These are phyloP conservation scores for Drosophila subpulchrella DNA, from an alignment of 1,140 invertebrate species.

Conservation along the genomic window DNA sequence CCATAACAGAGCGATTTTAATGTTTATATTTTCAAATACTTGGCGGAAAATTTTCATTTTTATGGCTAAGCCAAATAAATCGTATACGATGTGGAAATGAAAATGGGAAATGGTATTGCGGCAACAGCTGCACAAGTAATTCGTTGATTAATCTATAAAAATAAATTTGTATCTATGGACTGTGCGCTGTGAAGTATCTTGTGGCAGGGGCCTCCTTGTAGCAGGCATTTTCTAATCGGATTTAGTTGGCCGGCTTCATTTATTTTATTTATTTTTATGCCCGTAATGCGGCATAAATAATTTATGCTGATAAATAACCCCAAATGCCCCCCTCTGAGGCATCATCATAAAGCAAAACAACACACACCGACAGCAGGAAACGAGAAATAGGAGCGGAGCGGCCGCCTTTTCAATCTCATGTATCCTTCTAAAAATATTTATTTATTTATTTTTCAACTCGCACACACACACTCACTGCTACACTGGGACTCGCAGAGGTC, in stretches of 20 bases:
- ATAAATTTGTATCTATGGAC: constrained; percentile 76
- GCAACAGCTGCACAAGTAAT: constrained; percentile 58
- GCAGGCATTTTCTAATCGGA: constrained; percentile 75
- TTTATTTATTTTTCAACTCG: constrained; percentile 78
- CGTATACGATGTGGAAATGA: constrained; percentile 52
- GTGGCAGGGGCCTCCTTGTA: constrained; percentile 32
- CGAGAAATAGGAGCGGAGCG: constrained; percentile 13
- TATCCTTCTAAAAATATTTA: constrained; percentile 82
- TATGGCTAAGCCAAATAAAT: constrained; percentile 74
- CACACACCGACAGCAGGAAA: constrained; percentile 47
- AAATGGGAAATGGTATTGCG: constrained; percentile 44
- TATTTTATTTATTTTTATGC: constrained; percentile 83
- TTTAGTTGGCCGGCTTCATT: constrained; percentile 77
- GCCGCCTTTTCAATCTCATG: constrained; percentile 54
- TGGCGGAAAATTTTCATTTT: constrained; percentile 64
- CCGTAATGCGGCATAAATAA: constrained; percentile 81
- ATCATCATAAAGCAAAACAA: constrained; percentile 73
- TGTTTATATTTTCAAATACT: constrained; percentile 70
- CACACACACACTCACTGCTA: constrained; percentile 44
- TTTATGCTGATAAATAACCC: constrained; percentile 82
- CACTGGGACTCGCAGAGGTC: constrained; percentile 8
- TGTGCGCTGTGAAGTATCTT: constrained; percentile 3
- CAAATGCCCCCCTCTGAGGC: constrained; percentile 62
- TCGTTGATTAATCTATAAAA: constrained; percentile 81
- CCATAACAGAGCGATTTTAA: constrained; percentile 38